A percentile compares a stretch with the other conserved stretches of the same genome.
These are phyloP conservation scores for Phaenicophaeus curvirostris DNA, from an alignment of 2,797 vertebrate genomes.

Conservation along the genomic window DNA sequence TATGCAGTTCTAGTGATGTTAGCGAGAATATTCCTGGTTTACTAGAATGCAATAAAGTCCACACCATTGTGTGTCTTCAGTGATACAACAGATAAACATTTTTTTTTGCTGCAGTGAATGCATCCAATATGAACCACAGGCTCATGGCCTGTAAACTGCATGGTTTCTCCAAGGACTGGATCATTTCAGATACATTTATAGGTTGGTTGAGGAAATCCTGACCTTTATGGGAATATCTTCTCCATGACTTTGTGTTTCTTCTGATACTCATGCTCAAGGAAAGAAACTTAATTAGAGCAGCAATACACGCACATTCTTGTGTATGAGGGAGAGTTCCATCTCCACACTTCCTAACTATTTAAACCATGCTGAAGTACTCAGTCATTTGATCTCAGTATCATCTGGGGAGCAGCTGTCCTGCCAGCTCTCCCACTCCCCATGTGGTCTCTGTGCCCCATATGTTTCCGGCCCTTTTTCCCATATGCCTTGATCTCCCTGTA, in stretches of 20 bases:
- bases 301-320: not conserved
- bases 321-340: conserved; percentile 39
- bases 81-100: not conserved
- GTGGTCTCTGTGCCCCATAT: conserved; percentile 62
- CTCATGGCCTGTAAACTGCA: not conserved
- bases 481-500: conserved; percentile 54
- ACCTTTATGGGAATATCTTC: not conserved
- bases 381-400: conserved; percentile 67
- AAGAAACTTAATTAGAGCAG: conserved; percentile 18
- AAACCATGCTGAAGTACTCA: conserved; percentile 60
- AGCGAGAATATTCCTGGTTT: not conserved
- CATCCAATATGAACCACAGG: not conserved
- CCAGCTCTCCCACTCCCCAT: conserved; percentile 60
- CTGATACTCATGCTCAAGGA: not conserved
- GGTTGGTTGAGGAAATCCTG: not conserved
- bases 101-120: not conserved
- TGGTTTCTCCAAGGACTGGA: not conserved
- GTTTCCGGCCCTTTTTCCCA: conserved; percentile 65
- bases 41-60: not conserved
- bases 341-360: conserved; percentile 52
- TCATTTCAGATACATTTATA: not conserved
- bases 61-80: rapidly evolving
- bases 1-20: not conserved
- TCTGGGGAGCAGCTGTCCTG: conserved; percentile 63
- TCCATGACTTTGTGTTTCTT: not conserved